Evolutionary conservation across 2,888 invertebrate genomes (phyloP).

Genomic region (Creontiades dilutus): DNA sequence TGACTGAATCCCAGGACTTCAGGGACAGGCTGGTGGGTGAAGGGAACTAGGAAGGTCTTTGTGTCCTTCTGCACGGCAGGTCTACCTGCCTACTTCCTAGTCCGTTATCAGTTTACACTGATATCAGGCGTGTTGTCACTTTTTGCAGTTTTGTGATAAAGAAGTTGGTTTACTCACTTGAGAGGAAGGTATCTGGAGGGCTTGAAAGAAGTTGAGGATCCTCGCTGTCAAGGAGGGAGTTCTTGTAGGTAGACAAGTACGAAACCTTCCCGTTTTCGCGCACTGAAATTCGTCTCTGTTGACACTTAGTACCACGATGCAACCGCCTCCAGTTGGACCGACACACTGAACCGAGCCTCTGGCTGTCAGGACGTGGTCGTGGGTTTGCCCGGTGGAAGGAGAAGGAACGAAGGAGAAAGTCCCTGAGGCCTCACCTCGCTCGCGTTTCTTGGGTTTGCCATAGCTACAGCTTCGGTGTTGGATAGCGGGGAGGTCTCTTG

Average conservation of each 20-base stretch:
- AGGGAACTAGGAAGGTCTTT: slow-evolving; percentile 1
- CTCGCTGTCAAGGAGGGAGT: neutral
- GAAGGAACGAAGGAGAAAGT: slow-evolving; percentile 14
- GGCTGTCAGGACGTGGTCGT: neutral
- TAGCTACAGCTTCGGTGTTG: neutral
- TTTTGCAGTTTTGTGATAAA: neutral
- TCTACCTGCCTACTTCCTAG: neutral
- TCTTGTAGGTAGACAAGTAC: neutral
- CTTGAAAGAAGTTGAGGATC: slow-evolving; percentile 1
- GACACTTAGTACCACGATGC: neutral
- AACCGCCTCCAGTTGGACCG: neutral
- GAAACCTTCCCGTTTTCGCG: slow-evolving; percentile 23
- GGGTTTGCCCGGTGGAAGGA: neutral
- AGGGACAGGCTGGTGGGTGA: neutral
- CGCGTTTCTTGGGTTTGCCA: slow-evolving; percentile 21
- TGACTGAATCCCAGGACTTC: neutral
- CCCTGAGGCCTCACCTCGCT: neutral
- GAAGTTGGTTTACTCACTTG: neutral
- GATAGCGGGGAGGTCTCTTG: neutral
- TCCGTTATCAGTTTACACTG: neutral
- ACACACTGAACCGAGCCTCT: neutral
- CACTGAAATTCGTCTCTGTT: neutral
- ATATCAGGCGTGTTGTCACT: neutral
- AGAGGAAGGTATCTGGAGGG: neutral
- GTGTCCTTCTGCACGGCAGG: neutral